Evolutionary conservation across 2,888 invertebrate species (phyloP), one percentile per base, ranked within the genome.

Genomic region (Drosophila paramelanica): DNA sequence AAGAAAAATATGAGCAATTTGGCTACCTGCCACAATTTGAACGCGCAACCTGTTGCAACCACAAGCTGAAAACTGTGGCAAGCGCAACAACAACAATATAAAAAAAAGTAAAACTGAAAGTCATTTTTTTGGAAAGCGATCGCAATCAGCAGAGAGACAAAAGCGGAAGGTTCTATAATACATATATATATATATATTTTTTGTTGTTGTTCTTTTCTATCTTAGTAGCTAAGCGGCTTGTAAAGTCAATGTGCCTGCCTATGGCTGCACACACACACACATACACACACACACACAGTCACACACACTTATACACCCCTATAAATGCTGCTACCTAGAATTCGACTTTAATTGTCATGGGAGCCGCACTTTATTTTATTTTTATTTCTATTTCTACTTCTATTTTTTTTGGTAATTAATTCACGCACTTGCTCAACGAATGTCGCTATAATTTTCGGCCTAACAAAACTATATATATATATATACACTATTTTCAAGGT

Each of bases 371-470:
- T 75, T 78, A 73, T 67, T 50, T 36, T 55, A 66, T 58, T 61
- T 55, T 51, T 73, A 61, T 66, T 47, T 31, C 17, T 51, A 38
- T 50, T 51, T 51, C 38, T 52, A 33, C 42, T 50, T 50, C 23
- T 62, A 23, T 67, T 46, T 66, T 53, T 77, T 69, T 77, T n/a
- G 64, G 68, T 77, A 74, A 77, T 77, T 88, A 88, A 82, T 88
- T 79, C 72, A 86, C 83, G 77, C 75, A 89, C 89, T 86, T 88
- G 83, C 81, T 60, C 79, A 81, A 78, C 65, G 60, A 73, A 78
- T 81, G 88, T 83, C 84, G 85, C 84, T 68, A 58, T 68, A 80
- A 72, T 83, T 82, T 86, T 64, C 67, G 61, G 65, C 69, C 72
- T 72, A 72, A 67, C 31, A 14, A 13, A 3, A 17, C 1, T 25